phyloP scores from a whole-genome alignment of 2,797 vertebrate genomes.

The Leuciscus waleckii region DNA sequence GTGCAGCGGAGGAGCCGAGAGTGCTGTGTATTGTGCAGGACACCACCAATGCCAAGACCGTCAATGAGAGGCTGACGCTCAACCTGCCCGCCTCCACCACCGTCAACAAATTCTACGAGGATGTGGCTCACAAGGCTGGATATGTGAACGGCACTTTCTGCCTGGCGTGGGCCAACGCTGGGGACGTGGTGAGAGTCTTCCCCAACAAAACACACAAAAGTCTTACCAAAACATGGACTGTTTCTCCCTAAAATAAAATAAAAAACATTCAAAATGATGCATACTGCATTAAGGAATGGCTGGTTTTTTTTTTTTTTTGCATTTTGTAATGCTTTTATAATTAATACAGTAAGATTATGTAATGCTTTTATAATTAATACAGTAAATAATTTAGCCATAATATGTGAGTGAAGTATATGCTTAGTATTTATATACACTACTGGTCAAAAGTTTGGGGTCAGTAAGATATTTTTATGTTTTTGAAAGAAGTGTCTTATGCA shows the following conservation, averaged over 20 bases:
- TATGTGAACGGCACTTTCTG: conserved; percentile 92
- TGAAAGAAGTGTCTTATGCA: too few relatives aligned
- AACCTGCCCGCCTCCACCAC: conserved; percentile 96
- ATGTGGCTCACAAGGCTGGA: conserved; percentile 93
- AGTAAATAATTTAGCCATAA: too few relatives aligned
- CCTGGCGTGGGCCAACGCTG: conserved; percentile 84
- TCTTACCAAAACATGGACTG: background rate
- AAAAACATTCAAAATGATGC: background rate
- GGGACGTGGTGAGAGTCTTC: conserved; percentile 79
- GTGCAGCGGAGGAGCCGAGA: conserved; percentile 96
- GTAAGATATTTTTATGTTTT: too few relatives aligned
- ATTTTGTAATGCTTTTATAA: background rate
- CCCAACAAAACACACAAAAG: too few relatives aligned
- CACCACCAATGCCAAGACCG: conserved; percentile 91
- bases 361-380: background rate
- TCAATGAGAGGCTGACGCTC: conserved; percentile 91
- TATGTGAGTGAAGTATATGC: too few relatives aligned
- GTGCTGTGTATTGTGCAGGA: conserved; percentile 98
- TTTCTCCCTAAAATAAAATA: background rate
- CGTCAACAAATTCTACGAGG: conserved; percentile 87
- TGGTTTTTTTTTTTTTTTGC: too few relatives aligned
- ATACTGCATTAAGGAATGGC: background rate
- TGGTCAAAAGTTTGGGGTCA: too few relatives aligned
- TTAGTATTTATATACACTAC: too few relatives aligned
- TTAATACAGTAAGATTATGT: background rate